Conservation (phyloP, 2,113 vertebrate genomes). For the Barbus barbus region DNA sequence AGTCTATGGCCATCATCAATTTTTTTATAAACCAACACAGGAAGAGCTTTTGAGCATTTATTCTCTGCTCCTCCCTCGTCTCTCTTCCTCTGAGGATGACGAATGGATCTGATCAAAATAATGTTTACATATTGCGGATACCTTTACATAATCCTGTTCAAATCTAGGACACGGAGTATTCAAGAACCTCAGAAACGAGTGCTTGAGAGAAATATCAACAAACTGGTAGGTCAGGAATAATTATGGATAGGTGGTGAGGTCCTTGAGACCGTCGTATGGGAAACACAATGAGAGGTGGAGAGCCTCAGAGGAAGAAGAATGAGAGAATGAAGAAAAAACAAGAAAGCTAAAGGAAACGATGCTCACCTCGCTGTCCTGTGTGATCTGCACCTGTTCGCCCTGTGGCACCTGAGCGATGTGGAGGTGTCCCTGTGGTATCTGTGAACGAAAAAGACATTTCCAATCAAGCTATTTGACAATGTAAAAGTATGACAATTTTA, state of each 20-base stretch:
- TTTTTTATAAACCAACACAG: slow-evolving; percentile 62
- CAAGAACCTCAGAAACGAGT: background rate
- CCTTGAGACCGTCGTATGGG: background rate
- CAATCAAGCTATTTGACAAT: too few relatives aligned
- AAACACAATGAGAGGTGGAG: background rate
- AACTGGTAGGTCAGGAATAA: background rate
- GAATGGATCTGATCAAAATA: slow-evolving; percentile 4
- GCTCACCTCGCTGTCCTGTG: too few relatives aligned
- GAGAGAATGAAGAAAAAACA: background rate
- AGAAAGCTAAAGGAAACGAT: background rate
- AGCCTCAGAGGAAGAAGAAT: background rate
- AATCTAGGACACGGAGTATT: background rate
- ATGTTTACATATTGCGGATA: slow-evolving; percentile 17
- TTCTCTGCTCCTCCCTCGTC: background rate
- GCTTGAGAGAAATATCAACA: background rate
- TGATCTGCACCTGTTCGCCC: too few relatives aligned
- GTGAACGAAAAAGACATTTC: too few relatives aligned
- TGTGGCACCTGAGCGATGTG: too few relatives aligned
- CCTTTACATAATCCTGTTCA: slow-evolving; percentile 12
- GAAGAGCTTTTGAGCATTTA: slow-evolving; percentile 57
- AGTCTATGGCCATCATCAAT: slow-evolving; percentile 57
- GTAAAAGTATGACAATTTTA: too few relatives aligned
- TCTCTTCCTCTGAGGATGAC: background rate
- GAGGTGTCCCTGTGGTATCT: too few relatives aligned
- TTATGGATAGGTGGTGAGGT: background rate